Evolutionary conservation across 2,797 vertebrate genomes (phyloP).

Genomic region (Chlorospingus semifuscus): DNA sequence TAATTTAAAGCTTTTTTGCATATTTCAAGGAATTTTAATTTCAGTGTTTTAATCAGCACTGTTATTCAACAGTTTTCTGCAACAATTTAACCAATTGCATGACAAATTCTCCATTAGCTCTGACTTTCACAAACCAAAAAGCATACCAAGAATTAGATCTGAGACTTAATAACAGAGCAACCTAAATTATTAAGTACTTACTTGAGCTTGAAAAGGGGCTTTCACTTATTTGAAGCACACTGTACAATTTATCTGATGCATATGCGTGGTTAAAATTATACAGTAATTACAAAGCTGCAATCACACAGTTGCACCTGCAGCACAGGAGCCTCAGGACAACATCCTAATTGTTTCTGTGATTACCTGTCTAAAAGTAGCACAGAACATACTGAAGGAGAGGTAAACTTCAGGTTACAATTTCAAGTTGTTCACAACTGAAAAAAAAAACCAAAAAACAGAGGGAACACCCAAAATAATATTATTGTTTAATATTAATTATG

Average conservation of each 20-base stretch:
- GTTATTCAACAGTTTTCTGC: conserved; percentile 42
- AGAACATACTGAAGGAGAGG: conserved; percentile 47
- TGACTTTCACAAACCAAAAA: neutral
- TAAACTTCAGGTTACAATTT: conserved; percentile 53
- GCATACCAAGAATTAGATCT: neutral
- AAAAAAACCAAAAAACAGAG: neutral
- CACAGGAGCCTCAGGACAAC: conserved; percentile 70
- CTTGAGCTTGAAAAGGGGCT: conserved; percentile 58
- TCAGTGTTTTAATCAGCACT: conserved; percentile 52
- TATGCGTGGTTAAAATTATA: conserved; percentile 32
- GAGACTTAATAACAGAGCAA: neutral
- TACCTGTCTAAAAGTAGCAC: conserved; percentile 63
- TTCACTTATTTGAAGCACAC: conserved; percentile 65
- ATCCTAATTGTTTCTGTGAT: conserved; percentile 72
- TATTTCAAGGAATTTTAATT: conserved; percentile 65
- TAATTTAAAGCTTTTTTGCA: conserved; percentile 64
- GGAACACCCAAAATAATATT: neutral
- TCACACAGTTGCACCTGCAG: conserved; percentile 70
- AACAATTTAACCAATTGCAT: conserved; percentile 37
- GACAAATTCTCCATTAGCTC: neutral
- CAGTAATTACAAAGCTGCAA: conserved; percentile 71
- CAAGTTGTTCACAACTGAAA: neutral
- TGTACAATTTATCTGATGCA: conserved; percentile 47
- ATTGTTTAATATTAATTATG: too few relatives aligned
- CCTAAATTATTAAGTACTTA: conserved; percentile 56